Conservation (phyloP, 2,113 vertebrate species). For the Lontra canadensis region DNA sequence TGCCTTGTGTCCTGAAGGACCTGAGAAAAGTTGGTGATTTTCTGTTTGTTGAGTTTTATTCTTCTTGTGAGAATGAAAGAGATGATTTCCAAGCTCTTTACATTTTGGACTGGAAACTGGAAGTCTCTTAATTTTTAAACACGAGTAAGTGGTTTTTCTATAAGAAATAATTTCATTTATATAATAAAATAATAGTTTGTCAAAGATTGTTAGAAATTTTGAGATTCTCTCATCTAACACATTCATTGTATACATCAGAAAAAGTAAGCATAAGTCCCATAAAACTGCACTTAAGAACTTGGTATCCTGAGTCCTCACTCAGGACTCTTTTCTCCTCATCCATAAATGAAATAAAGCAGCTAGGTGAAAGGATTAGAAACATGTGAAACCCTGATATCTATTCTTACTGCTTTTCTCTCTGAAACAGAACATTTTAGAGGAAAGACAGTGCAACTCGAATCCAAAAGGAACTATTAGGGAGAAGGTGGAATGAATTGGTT, state of each 20-base stretch:
- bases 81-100: background rate
- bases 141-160: background rate
- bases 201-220: background rate
- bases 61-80: background rate
- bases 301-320: background rate
- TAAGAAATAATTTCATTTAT: background rate
- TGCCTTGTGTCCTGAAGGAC: background rate
- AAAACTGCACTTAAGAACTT: background rate
- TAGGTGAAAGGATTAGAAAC: background rate
- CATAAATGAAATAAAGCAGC: background rate
- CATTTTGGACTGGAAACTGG: background rate
- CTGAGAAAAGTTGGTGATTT: background rate
- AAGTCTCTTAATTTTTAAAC: background rate
- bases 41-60: background rate
- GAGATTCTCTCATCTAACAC: background rate
- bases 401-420: background rate
- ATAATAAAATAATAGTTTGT: background rate
- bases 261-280: fast-evolving
- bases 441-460: background rate
- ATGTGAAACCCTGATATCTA: background rate
- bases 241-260: background rate
- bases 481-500: background rate
- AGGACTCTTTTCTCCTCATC: background rate
- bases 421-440: background rate
- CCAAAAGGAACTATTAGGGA: background rate